Evolutionary conservation across 1,140 invertebrate species (phyloP), one percentile per base, ranked within the genome.

Genomic region (Drosophila miranda): DNA sequence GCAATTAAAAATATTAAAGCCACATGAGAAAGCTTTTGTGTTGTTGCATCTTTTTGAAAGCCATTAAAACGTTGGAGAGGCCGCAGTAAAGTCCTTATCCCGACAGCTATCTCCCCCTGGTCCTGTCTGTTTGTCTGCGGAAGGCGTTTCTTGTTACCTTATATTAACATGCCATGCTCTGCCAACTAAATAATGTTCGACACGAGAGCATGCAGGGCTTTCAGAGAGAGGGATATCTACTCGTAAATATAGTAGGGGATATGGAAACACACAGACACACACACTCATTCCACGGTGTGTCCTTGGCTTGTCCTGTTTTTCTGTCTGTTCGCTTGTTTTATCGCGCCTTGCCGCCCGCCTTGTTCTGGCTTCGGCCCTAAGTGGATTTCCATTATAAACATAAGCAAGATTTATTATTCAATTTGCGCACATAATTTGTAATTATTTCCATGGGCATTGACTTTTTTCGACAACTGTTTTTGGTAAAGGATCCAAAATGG

Each of bases 331-430:
- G 44, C 45, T 52, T 70, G 59, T 71, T 62, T 62, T 62, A 59
- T 53, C 46, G 51, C 55, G 57, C 41, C 26, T 14, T 30, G 23
- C 51, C 48, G 53, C 42, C 16, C 42, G 23, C 26, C 46, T 21
- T 41, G 58, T 52, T 26, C 46, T 66, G 26, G 41, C 21, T 9
- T 30, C 30, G 30, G 26, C 21, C 30, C 64, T 80, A 78, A 80
- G 70, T 80, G 60, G 75, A 70, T 80, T 80, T 78, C 70, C 51
- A 78, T 80, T 79, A 75, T 61, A 80, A 60, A 66, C 63, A 62
- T 56, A 63, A 52, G 49, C 64, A 62, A 66, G 75, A 80, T 80
- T 80, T 80, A 80, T 78, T 70, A 80, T 80, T 75, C 70, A 75
- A 80, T 75, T 80, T 71, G 70, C 43, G 66, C 46, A 56, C 71